Percentiles rank a stretch among this genome's conserved stretches.
Evolutionary conservation across 64 coral and sea anemone genomes (phyloP).

Genomic region (Porites australiensis): DNA sequence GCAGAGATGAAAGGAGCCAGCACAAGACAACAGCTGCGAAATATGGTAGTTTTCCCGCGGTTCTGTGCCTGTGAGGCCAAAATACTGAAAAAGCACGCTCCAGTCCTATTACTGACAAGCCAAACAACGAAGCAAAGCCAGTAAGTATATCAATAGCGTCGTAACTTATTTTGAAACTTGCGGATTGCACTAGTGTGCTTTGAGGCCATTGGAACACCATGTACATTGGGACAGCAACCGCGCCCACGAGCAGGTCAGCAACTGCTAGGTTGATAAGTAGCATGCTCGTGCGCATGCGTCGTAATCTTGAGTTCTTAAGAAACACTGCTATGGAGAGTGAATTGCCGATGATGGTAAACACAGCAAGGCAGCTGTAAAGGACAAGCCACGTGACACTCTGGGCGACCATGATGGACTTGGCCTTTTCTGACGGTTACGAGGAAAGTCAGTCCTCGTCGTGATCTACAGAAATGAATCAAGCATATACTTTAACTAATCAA

Average conservation of each 20-base stretch:
- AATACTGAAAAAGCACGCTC: constrained; percentile 82
- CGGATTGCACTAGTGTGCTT: background rate
- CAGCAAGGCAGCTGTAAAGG: constrained; percentile 50
- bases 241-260: constrained; percentile 82
- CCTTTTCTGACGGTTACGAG: background rate
- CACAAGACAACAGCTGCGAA: constrained; percentile 15
- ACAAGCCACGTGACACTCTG: constrained; percentile 46
- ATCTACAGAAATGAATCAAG: background rate
- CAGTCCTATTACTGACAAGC: constrained; percentile 70
- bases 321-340: constrained; percentile 63
- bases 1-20: constrained; percentile 57
- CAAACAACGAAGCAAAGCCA: constrained; percentile 82
- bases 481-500: too few species aligned
- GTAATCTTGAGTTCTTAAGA: constrained; percentile 46
- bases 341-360: constrained; percentile 58
- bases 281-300: constrained; percentile 70
- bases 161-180: constrained; percentile 14
- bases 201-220: constrained; percentile 58
- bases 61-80: constrained; percentile 73
- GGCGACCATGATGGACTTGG: background rate
- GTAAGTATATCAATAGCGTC: constrained; percentile 69
- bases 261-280: constrained; percentile 70
- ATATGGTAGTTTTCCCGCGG: constrained; percentile 42
- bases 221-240: constrained; percentile 80
- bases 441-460: too few species aligned